Conservation (phyloP, 2,113 vertebrate genomes). For the Otis tarda region DNA sequence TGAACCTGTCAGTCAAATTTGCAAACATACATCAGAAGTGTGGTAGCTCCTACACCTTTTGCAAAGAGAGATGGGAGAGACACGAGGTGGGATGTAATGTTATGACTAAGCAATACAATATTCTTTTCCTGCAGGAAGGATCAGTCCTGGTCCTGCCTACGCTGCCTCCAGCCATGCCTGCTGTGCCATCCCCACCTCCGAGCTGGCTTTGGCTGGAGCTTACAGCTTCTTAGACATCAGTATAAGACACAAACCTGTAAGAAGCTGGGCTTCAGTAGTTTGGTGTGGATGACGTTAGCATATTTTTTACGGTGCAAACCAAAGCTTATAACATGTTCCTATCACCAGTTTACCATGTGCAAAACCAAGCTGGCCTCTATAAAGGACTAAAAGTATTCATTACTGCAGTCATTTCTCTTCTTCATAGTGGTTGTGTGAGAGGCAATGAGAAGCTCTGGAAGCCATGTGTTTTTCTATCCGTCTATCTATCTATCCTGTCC, state of each 20-base stretch:
- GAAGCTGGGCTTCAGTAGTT: not conserved
- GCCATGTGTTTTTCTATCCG: not conserved
- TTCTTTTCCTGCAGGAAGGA: not conserved
- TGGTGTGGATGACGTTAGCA: not conserved
- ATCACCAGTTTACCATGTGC: not conserved
- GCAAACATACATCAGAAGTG: not conserved
- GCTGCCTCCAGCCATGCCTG: not conserved
- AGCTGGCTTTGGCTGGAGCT: not conserved
- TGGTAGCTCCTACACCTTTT: not conserved
- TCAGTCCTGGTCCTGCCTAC: not conserved
- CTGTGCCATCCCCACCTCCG: not conserved
- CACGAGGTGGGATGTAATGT: not conserved
- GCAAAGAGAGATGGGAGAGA: not conserved
- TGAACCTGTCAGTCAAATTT: not conserved
- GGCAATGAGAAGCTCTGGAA: not conserved
- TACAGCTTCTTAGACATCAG: not conserved
- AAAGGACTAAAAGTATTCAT: not conserved
- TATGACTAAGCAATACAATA: not conserved
- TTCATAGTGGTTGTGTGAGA: not conserved
- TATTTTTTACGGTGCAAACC: not conserved
- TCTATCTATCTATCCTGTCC: not conserved
- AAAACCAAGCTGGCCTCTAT: not conserved
- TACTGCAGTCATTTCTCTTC: not conserved
- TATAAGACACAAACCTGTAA: not conserved
- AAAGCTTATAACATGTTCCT: not conserved